phyloP scores from a whole-genome alignment of 53 echinoderm and acorn worm genomes.

The Pentamera pediparva region DNA sequence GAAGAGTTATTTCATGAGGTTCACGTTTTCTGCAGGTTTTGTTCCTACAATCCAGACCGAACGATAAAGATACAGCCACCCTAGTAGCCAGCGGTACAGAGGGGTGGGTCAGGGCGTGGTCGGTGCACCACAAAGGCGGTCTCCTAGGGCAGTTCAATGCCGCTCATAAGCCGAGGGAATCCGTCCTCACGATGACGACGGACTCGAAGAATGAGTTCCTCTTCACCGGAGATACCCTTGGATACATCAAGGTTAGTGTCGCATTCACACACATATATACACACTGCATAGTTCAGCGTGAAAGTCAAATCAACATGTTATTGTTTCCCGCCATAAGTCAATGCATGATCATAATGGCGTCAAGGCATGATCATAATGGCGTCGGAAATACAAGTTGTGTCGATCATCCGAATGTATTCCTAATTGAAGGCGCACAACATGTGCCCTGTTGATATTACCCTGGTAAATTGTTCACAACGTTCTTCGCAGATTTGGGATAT shows the following conservation, averaged over 20 bases:
- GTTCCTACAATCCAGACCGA: constrained; percentile 75
- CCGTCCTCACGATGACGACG: constrained; percentile 84
- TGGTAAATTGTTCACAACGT: no score
- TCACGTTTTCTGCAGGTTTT: constrained; percentile 45
- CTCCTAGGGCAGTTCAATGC: constrained; percentile 92
- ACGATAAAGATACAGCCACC: constrained; percentile 94
- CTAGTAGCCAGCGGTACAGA: constrained; percentile 92
- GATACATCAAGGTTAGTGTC: constrained; percentile 76
- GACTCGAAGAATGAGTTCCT: constrained; percentile 74
- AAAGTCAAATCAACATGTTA: no score
- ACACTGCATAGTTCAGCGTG: no score
- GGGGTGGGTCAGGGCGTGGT: constrained; percentile 98
- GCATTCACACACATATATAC: neutral
- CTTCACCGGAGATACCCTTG: constrained; percentile 81
- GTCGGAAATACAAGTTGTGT: no score
- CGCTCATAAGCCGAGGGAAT: constrained; percentile 71
- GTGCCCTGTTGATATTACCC: no score
- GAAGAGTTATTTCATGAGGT: neutral
- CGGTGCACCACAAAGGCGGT: constrained; percentile 94
- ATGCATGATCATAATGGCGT: no score
- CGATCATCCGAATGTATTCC: no score
- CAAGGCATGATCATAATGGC: no score
- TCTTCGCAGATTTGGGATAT: constrained; percentile 83
- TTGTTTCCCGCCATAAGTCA: no score
- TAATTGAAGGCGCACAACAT: no score